A percentile compares a stretch with the other conserved stretches of the same genome.
Conservation (phyloP, 1,140 invertebrate genomes). For the Polyergus mexicanus region DNA sequence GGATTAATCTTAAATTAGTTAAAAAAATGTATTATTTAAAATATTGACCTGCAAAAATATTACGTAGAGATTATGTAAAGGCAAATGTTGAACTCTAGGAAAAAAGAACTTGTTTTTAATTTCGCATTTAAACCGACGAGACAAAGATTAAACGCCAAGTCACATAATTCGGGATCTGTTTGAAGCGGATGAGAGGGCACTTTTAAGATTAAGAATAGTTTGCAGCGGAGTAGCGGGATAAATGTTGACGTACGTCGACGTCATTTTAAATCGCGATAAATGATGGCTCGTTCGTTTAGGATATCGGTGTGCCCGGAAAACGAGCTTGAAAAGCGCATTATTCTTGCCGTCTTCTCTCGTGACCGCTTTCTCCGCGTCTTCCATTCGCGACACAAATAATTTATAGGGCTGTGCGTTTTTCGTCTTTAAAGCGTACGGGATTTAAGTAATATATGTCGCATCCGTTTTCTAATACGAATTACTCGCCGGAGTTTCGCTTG, state of each 20-base stretch:
- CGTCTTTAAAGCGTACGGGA: not conserved
- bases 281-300: constrained; percentile 31
- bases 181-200: constrained; percentile 39
- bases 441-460: constrained; percentile 18
- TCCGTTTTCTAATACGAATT: not conserved
- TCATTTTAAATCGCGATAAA: constrained; percentile 47
- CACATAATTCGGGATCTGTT: constrained; percentile 2
- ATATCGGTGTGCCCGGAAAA: not conserved
- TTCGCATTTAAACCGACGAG: not conserved
- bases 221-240: constrained; percentile 25
- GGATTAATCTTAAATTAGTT: not conserved
- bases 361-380: not conserved
- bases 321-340: constrained; percentile 13
- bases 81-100: not conserved
- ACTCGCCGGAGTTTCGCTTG: not conserved
- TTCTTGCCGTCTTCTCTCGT: not conserved
- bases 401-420: not conserved
- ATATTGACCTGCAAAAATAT: not conserved
- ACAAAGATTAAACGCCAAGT: constrained; percentile 19
- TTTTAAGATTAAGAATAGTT: constrained; percentile 50
- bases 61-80: not conserved
- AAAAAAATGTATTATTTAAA: constrained; percentile 15
- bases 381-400: constrained; percentile 1
- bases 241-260: constrained; percentile 18
- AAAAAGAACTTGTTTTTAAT: not conserved